Conservation (phyloP, 2,888 invertebrate species). For the Limnephilus rhombicus region DNA sequence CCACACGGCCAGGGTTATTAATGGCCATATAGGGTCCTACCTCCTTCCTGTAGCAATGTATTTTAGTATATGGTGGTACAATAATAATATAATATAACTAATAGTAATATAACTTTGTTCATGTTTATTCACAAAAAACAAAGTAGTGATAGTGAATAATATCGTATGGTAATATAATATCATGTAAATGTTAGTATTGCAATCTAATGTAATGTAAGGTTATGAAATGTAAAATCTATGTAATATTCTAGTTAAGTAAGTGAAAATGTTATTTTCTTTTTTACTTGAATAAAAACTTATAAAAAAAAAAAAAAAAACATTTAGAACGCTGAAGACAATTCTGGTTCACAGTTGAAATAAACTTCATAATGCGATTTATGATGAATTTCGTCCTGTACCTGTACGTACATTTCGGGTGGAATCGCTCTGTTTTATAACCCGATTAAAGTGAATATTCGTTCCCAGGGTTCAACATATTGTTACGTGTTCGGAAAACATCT, state of each 20-base stretch:
- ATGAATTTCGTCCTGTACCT: neutral
- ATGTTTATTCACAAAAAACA: too few species aligned
- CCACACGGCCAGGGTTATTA: neutral
- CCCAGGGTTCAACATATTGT: neutral
- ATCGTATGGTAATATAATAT: too few species aligned
- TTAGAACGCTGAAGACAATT: neutral
- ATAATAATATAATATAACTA: too few species aligned
- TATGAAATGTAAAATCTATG: too few species aligned
- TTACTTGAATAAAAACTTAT: too few species aligned
- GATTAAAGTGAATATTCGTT: neutral
- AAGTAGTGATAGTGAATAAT: too few species aligned
- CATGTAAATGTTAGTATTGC: too few species aligned
- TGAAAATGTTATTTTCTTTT: too few species aligned
- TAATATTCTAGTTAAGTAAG: too few species aligned
- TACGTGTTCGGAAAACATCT: neutral
- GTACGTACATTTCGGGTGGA: neutral
- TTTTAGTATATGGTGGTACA: neutral
- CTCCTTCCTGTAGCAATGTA: neutral
- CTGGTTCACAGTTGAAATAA: conserved; percentile 1
- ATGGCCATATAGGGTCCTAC: neutral
- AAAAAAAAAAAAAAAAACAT: too few species aligned
- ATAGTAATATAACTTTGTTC: too few species aligned
- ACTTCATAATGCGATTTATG: neutral
- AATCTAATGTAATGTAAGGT: too few species aligned
- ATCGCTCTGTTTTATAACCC: neutral